Base-by-base conservation (phyloP, 2,113 vertebrate genomes). In the Syngnathus typhle region DNA sequence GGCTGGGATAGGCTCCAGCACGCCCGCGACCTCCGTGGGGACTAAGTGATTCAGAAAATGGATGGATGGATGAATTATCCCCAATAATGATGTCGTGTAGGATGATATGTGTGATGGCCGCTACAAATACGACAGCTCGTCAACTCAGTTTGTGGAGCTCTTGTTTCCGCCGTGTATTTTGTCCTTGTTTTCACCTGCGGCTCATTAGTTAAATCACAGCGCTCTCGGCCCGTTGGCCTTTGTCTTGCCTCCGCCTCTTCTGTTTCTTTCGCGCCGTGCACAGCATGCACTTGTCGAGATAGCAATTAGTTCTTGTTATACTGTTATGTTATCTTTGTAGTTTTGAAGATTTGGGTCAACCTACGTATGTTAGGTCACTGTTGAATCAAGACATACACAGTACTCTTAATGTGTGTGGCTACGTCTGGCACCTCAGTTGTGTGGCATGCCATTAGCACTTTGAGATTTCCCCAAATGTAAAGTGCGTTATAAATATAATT, bases 131-230 rank as follows among this genome's bases (percentile, higher is more conserved):
- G 6, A 37, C 3, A 5, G 55, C n/a, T n/a, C 7, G 49, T 21
- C 19, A 11, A 7, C 56, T 2, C 32, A 8, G 37, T 60, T 38
- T 60, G 32, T 60, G 6, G 6, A 16, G 59, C 19, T 43, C 1
- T 62, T 44, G 60, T 44, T 44, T 19, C 19, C 9, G 19, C 38
- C 5, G 5, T n/a, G 58, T 61, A 38, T 12, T 21, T 39, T 21
- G 41, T 23, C 63, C 60, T 51, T 46, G 54, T 65, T 71, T 56
- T 63, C 37, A 67, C 36, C 16, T 16, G 32, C 21, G 47, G 52
- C 60, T 44, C n/a, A 23, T 62, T 23, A 62, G 60, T 44, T 15
- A 8, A 62, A 62, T 62, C 60, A 62, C 1, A 21, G 39, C 38
- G 2, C 39, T 43, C 37, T 41, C 59, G 13, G 38, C 11, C 59